phyloP scores from a whole-genome alignment of 2,113 vertebrate species.

The mouse (Mus musculus) region DNA sequence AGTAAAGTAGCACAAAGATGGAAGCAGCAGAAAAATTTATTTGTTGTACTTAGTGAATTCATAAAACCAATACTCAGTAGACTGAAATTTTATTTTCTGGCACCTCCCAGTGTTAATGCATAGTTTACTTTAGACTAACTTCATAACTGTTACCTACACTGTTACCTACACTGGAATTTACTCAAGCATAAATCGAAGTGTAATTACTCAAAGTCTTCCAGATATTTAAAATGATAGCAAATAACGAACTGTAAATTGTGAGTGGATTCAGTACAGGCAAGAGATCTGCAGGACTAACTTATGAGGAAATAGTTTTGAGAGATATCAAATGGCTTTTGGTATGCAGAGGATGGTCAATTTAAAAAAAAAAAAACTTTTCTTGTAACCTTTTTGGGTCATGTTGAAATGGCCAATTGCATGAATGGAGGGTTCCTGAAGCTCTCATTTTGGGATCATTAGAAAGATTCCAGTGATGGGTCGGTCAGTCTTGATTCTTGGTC shows the following conservation, averaged over 20 bases:
- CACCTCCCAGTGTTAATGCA: background rate
- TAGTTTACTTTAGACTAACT: constrained; percentile 8
- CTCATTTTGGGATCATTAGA: background rate
- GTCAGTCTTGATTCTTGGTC: background rate
- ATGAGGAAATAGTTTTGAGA: constrained; percentile 53
- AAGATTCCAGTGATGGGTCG: background rate
- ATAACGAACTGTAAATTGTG: constrained; percentile 32
- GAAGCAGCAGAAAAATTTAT: background rate
- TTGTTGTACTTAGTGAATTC: background rate
- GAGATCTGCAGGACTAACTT: constrained; percentile 20
- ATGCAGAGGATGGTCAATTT: constrained; percentile 36
- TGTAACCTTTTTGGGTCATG: background rate
- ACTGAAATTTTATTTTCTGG: constrained; percentile 7
- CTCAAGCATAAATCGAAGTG: background rate
- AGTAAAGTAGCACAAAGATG: background rate
- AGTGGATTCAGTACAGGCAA: background rate
- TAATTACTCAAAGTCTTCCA: constrained; percentile 7
- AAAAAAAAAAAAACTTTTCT: background rate
- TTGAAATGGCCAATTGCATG: constrained; percentile 3
- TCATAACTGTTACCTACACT: background rate
- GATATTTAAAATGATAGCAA: constrained; percentile 31
- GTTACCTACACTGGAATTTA: constrained; percentile 7
- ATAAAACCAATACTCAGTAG: background rate
- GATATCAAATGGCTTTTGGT: constrained; percentile 36
- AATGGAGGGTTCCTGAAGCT: background rate